These are phyloP conservation scores for Drosophila anomelani DNA, from an alignment of 2,888 invertebrate species.

Conservation along the genomic window DNA sequence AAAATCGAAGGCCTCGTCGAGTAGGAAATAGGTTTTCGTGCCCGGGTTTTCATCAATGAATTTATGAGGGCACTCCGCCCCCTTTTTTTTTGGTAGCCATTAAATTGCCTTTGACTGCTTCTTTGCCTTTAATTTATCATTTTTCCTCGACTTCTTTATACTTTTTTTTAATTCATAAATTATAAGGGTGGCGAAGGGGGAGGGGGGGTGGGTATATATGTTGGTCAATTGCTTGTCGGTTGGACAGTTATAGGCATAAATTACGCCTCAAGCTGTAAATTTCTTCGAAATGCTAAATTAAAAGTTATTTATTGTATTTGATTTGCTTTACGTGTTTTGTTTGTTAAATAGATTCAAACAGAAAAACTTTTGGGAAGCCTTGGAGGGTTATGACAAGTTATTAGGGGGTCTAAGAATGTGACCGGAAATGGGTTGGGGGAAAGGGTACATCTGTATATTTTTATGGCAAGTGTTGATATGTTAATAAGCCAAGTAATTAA, in stretches of 20 bases:
- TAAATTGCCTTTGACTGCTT: constrained; percentile 34
- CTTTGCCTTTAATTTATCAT: constrained; percentile 52
- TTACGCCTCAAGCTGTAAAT: constrained; percentile 66
- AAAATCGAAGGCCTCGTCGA: constrained; percentile 11
- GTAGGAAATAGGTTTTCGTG: constrained; percentile 29
- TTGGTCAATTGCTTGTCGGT: constrained; percentile 69
- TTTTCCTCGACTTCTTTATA: constrained; percentile 1
- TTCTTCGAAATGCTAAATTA: constrained; percentile 67
- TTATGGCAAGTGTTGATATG: constrained; percentile 4
- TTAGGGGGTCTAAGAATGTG: constrained; percentile 10
- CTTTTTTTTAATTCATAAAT: constrained; percentile 62
- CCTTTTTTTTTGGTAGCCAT: constrained; percentile 16
- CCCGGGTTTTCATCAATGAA: constrained; percentile 72
- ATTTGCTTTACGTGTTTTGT: constrained; percentile 62
- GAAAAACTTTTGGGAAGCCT: not conserved
- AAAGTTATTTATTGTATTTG: constrained; percentile 72
- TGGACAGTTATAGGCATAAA: constrained; percentile 67
- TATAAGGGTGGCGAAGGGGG: constrained; percentile 29
- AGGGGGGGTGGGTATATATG: constrained; percentile 14
- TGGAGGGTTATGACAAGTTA: constrained; percentile 19
- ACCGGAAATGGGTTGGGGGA: constrained; percentile 24
- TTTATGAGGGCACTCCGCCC: constrained; percentile 62
- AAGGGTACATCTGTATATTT: not conserved
- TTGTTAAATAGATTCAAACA: constrained; percentile 2
- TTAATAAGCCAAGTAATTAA: not conserved